Evolutionary conservation across 2,797 vertebrate species (phyloP).

Genomic region (Acropternis orthonyx): DNA sequence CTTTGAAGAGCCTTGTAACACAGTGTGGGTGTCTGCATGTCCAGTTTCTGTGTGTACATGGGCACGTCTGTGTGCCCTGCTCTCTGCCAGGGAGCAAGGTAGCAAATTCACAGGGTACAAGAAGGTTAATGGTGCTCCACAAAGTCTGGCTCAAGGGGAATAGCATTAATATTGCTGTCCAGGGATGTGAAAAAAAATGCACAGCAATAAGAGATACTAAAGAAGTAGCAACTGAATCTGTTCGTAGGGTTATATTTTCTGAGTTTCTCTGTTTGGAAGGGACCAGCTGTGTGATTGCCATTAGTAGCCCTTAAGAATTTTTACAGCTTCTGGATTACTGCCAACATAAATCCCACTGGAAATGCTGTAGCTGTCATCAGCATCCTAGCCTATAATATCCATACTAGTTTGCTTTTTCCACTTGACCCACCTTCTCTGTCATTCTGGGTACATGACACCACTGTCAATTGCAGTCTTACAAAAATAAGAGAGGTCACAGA

Average conservation of each 20-base stretch:
- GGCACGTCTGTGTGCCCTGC: neutral
- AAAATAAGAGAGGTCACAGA: neutral
- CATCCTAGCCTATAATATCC: neutral
- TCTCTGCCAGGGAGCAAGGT: neutral
- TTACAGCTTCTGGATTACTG: neutral
- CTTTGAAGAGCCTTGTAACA: neutral
- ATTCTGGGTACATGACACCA: neutral
- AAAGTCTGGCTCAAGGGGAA: neutral
- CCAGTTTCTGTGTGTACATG: neutral
- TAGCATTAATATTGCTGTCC: neutral
- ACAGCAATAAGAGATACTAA: neutral
- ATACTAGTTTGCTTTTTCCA: neutral
- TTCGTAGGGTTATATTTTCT: neutral
- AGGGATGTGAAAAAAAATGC: neutral
- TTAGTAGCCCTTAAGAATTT: neutral
- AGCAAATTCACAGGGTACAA: neutral
- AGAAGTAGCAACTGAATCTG: neutral
- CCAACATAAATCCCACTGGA: neutral
- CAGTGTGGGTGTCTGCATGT: neutral
- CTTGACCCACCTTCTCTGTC: neutral
- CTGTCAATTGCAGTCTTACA: neutral
- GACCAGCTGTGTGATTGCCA: neutral
- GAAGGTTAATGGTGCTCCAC: slow-evolving; percentile 12
- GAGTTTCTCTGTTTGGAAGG: neutral
- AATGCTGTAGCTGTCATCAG: neutral